A percentile compares a stretch with the other conserved stretches of the same genome.
Conservation (phyloP, 1,140 invertebrate species). For the Scaptomyza pallida region DNA sequence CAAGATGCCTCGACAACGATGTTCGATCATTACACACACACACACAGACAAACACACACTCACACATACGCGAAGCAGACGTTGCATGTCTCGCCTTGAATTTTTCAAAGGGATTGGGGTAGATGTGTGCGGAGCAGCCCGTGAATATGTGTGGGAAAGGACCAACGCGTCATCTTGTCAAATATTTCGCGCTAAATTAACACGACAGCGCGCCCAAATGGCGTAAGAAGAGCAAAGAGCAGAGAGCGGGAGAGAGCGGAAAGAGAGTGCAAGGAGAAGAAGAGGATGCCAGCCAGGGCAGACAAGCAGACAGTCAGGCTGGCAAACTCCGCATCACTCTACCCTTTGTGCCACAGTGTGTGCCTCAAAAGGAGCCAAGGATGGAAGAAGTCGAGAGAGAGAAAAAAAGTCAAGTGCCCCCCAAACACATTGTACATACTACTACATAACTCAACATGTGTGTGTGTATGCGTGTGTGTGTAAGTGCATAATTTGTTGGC, state of each 20-base stretch:
- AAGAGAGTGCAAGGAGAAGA: slow-evolving; percentile 9
- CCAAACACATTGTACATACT: slow-evolving; percentile 45
- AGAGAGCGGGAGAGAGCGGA: slow-evolving; percentile 31
- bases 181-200: slow-evolving; percentile 82
- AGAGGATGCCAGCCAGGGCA: slow-evolving; percentile 49
- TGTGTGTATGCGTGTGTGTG: slow-evolving; percentile 46
- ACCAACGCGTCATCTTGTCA: slow-evolving; percentile 73
- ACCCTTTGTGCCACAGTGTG: slow-evolving; percentile 1
- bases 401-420: slow-evolving; percentile 59
- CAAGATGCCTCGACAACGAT: slow-evolving; percentile 27
- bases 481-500: slow-evolving; percentile 82
- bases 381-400: not conserved
- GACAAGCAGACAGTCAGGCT: slow-evolving; percentile 29
- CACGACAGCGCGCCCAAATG: slow-evolving; percentile 79
- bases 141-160: slow-evolving; percentile 19
- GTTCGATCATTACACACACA: slow-evolving; percentile 58
- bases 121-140: not conserved
- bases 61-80: slow-evolving; percentile 20
- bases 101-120: not conserved
- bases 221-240: slow-evolving; percentile 63
- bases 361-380: slow-evolving; percentile 50
- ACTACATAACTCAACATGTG: slow-evolving; percentile 66
- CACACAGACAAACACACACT: not conserved
- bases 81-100: slow-evolving; percentile 37
- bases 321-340: not conserved